Evolutionary conservation across 2,113 vertebrate genomes (phyloP), one percentile per base, ranked within the genome.

Genomic region (Oreochromis tanganicae): DNA sequence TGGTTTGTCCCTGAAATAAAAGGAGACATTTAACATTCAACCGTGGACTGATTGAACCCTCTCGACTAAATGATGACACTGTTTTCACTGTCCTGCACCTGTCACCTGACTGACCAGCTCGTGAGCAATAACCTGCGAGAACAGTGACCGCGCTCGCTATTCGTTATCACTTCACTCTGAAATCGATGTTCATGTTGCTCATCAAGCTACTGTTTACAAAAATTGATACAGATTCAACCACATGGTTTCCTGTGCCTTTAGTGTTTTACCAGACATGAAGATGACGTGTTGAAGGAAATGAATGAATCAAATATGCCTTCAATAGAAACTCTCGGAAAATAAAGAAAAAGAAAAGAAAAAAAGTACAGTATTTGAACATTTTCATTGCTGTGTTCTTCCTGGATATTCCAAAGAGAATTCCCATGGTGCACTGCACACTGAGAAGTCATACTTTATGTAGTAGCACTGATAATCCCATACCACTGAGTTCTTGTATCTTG

Each of bases 391-490:
- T 83, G 88, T 85, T 92, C 87, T 91, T 86, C 84, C 87, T 87
- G 85, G 89, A 91, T 84, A 82, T 86, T 55, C 82, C 12, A 86
- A 87, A 84, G 80, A 81, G 46, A 81, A 89, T 92, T 95, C 94
- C 95, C 93, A 95, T 68, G 88, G 94, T 91, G 92, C 94, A 91
- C 91, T 92, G 91, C 93, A 89, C 89, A 93, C 84, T 80, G 91
- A 87, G 85, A 87, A 91, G 93, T 93, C 92, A 83, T 88, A 89
- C 75, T 91, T 91, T 86, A 84, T 89, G 91, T 66, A 61, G 82
- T 94, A 88, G 88, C 52, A 82, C 83, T 87, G 56, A 90, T 54
- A 82, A 84, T 83, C 85, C 68, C 57, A 80, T 85, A 81, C 82
- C 79, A 71, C 80, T 84, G 88, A 92, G 81, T 89, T 92, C 85